These are phyloP conservation scores for Pachypanchax playfairii DNA, from an alignment of 2,113 vertebrate genomes.

Conservation along the genomic window DNA sequence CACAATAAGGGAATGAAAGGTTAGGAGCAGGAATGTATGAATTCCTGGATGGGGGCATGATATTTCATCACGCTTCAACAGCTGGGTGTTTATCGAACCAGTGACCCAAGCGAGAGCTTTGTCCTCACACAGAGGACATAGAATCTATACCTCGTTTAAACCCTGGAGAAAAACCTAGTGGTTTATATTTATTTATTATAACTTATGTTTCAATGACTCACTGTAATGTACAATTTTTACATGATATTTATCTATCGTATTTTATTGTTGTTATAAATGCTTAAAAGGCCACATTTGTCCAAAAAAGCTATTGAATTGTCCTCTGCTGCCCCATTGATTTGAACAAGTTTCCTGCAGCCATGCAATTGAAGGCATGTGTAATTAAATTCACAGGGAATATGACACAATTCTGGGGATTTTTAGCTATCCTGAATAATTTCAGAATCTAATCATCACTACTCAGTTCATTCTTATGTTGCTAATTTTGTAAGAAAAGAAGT, in stretches of 20 bases:
- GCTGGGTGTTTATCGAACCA: slow-evolving; percentile 60
- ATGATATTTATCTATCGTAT: neutral
- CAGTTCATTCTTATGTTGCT: no score
- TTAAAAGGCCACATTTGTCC: neutral
- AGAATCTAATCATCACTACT: no score
- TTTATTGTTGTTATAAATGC: neutral
- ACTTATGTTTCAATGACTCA: neutral
- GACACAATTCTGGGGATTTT: neutral
- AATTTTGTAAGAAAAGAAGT: neutral
- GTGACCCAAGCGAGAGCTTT: slow-evolving; percentile 45
- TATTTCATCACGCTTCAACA: slow-evolving; percentile 64
- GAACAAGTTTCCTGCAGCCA: slow-evolving; percentile 15
- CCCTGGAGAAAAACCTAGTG: neutral
- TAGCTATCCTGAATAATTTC: neutral
- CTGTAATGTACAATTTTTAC: neutral
- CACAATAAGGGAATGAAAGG: slow-evolving; percentile 32
- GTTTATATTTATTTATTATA: neutral
- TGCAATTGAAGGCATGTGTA: slow-evolving; percentile 6
- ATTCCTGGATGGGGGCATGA: slow-evolving; percentile 42
- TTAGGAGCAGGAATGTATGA: slow-evolving; percentile 35
- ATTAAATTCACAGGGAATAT: neutral
- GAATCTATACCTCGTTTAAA: slow-evolving; percentile 52
- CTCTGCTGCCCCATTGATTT: slow-evolving; percentile 25
- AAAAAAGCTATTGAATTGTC: slow-evolving; percentile 12
- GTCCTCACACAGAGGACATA: slow-evolving; percentile 58